These are phyloP conservation scores for Polydrusus cervinus DNA, from an alignment of 2,888 invertebrate species.

Conservation along the genomic window DNA sequence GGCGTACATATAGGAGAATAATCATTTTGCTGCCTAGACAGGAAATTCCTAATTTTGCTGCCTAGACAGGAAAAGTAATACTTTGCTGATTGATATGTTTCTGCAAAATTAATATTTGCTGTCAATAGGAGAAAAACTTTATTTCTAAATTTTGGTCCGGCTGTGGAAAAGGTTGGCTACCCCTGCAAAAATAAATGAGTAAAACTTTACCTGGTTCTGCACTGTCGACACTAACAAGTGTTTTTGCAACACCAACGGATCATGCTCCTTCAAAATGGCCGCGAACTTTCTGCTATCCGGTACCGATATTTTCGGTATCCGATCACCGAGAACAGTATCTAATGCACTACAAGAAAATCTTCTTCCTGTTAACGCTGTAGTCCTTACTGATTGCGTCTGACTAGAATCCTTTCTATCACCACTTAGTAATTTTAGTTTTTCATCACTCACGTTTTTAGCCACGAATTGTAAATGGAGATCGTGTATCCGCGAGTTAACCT, in stretches of 20 bases:
- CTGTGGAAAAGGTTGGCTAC: too few species aligned
- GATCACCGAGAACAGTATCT: slow-evolving; percentile 52
- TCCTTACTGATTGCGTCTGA: slow-evolving; percentile 43
- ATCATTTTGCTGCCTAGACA: too few species aligned
- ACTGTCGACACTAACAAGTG: slow-evolving; percentile 87
- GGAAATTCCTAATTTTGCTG: too few species aligned
- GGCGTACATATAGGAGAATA: too few species aligned
- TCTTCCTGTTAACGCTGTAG: slow-evolving; percentile 26
- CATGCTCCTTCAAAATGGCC: slow-evolving; percentile 88
- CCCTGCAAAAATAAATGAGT: too few species aligned
- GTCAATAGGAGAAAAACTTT: too few species aligned
- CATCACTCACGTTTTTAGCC: slow-evolving; percentile 66
- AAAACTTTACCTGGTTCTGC: slow-evolving; percentile 83
- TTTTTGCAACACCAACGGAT: slow-evolving; percentile 87
- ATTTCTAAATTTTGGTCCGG: too few species aligned
- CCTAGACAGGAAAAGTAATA: too few species aligned
- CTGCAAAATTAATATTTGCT: too few species aligned
- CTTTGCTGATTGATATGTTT: too few species aligned
- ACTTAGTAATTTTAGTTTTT: slow-evolving; percentile 50
- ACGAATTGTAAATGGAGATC: slow-evolving; percentile 74
- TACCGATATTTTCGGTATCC: slow-evolving; percentile 77
- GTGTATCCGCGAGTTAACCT: slow-evolving; percentile 75
- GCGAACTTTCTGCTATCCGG: slow-evolving; percentile 85
- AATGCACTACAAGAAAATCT: slow-evolving; percentile 46
- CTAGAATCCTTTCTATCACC: slow-evolving; percentile 52